Evolutionary conservation across 2,113 vertebrate species (phyloP), one percentile per base, ranked within the genome.

Genomic region (Promerops cafer): DNA sequence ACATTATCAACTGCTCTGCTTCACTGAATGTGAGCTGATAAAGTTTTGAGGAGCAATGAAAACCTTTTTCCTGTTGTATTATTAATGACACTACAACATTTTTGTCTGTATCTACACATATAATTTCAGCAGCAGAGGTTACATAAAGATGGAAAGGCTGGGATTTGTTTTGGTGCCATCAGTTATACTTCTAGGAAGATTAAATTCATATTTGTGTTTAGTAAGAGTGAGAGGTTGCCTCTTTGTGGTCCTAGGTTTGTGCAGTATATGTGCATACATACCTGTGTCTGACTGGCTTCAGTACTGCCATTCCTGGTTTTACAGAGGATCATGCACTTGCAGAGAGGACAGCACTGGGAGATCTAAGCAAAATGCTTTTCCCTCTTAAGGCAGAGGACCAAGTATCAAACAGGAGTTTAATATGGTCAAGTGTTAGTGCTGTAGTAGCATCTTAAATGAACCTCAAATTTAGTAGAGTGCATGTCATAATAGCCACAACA

Each of bases 241-340:
- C n/a, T 76, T 66, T 21, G 47, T 49, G n/a, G 11, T 40, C 22
- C 27, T 63, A 53, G 22, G 6, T 72, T 87, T 83, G 49, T 35
- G 53, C 6, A 60, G 45, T 2, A 1, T 16, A 7, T 0, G 1
- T 37, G 5, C 39, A 23, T 10, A 12, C 1, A 9, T 11, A 13
- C 15, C 11, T 27, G 5, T 35, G 31, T 35, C 33, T 52, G 30
- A 26, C 8, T 4, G 6, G 7, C 7, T 79, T 65, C 61, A 23
- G 61, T 24, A 31, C 26, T 79, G 33, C 39, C 13, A n/a, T 39
- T 33, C 13, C 40, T 64, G 44, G 14, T n/a, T 77, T 23, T 26
- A 30, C 39, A 53, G 27, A 65, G 14, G 39, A 22, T 45, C 19
- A 6, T 20, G 27, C 5, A 7, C 7, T 35, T 6, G 0, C 7